Percentiles rank a stretch among this genome's conserved stretches.
Evolutionary conservation across 2,113 vertebrate species (phyloP).

Genomic region (Rhynchomys soricoides): DNA sequence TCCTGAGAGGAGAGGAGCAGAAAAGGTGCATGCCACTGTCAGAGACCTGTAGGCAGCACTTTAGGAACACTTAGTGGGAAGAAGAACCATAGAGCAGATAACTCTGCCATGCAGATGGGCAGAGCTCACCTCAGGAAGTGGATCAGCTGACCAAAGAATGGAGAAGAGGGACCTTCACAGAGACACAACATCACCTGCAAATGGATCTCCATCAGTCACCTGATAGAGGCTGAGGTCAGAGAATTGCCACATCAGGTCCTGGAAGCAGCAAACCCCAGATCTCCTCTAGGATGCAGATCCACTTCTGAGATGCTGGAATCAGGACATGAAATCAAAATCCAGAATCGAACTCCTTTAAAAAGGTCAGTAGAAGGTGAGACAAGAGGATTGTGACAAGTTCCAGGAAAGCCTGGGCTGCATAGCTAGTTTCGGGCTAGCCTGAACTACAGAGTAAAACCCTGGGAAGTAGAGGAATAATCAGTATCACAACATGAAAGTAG

Average conservation of each 20-base stretch:
- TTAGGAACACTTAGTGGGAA: fast-evolving
- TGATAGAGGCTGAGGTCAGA: background rate
- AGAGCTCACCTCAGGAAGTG: background rate
- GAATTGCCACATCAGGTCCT: background rate
- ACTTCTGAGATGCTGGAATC: background rate
- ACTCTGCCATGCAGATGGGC: background rate
- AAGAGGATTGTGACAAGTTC: background rate
- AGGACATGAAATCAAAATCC: background rate
- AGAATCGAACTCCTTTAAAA: background rate
- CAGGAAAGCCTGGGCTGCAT: background rate
- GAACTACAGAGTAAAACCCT: background rate
- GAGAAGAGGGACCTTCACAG: background rate
- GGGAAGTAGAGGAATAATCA: background rate
- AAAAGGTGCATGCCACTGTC: fast-evolving
- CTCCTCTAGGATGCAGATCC: background rate
- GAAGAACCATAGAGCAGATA: fast-evolving
- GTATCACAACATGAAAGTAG: background rate
- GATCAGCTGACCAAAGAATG: background rate
- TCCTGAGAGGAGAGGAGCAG: background rate
- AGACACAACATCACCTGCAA: background rate
- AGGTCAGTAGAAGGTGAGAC: background rate
- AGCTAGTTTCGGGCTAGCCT: background rate
- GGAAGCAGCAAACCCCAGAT: background rate
- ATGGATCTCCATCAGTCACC: background rate
- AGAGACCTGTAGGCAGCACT: background rate